phyloP scores from a whole-genome alignment of 2,113 vertebrate genomes.

The Tenrec ecaudatus region DNA sequence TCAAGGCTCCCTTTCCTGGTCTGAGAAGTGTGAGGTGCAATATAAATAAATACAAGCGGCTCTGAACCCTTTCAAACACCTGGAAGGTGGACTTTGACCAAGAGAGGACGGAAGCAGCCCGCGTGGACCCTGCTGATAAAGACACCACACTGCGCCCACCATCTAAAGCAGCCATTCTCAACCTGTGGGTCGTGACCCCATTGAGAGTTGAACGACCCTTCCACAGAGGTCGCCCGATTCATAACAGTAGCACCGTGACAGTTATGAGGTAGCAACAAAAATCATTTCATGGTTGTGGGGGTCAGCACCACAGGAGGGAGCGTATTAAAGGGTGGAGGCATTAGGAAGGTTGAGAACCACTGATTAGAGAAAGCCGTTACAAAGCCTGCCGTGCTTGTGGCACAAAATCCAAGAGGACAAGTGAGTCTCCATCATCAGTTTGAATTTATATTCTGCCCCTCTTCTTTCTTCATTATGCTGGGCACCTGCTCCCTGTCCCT shows the following conservation, averaged over 20 bases:
- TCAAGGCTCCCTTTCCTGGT: slow-evolving; percentile 49
- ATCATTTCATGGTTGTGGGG: too few relatives aligned
- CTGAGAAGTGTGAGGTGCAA: slow-evolving; percentile 7
- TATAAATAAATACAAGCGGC: slow-evolving; percentile 45
- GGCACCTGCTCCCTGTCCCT: slow-evolving; percentile 84
- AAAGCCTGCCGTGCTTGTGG: slow-evolving; percentile 56
- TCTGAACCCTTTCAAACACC: neutral
- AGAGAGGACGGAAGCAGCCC: neutral
- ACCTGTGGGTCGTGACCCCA: too few relatives aligned
- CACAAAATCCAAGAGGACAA: slow-evolving; percentile 50
- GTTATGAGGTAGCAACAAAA: too few relatives aligned
- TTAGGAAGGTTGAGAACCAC: too few relatives aligned
- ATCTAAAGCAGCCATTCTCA: too few relatives aligned
- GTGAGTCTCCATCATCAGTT: slow-evolving; percentile 59
- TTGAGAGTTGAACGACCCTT: too few relatives aligned
- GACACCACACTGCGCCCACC: neutral
- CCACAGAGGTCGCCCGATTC: too few relatives aligned
- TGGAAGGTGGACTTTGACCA: neutral
- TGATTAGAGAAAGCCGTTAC: neutral
- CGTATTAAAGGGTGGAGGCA: too few relatives aligned
- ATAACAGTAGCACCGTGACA: too few relatives aligned
- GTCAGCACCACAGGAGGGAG: too few relatives aligned
- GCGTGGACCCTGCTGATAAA: slow-evolving; percentile 25
- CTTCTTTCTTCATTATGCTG: slow-evolving; percentile 77
- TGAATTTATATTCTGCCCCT: slow-evolving; percentile 72